A percentile compares a stretch with the other conserved stretches of the same genome.
These are phyloP conservation scores for Castor canadensis DNA, from an alignment of 2,113 vertebrate genomes.

Conservation along the genomic window DNA sequence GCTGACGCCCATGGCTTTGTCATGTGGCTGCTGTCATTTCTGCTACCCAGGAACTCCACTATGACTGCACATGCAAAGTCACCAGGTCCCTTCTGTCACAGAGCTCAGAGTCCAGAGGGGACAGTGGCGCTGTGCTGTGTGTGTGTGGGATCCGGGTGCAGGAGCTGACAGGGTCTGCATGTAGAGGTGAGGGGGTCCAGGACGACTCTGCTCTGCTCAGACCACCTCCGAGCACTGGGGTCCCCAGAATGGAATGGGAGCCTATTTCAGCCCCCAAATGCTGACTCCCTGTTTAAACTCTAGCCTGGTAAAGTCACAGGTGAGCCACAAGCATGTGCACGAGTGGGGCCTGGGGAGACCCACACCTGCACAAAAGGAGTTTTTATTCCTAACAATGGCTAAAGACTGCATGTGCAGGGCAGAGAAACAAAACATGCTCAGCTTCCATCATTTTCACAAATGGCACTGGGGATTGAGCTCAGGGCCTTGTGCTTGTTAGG, in stretches of 20 bases:
- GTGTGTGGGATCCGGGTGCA: fast-evolving
- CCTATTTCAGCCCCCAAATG: neutral
- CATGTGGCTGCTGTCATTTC: too few relatives aligned
- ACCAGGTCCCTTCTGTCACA: fast-evolving
- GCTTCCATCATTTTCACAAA: neutral
- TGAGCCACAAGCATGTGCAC: fast-evolving
- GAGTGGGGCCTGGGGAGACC: fast-evolving
- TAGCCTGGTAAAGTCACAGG: neutral
- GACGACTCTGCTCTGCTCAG: too few relatives aligned
- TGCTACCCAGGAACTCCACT: too few relatives aligned
- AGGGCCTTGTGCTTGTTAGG: too few relatives aligned
- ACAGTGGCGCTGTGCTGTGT: fast-evolving
- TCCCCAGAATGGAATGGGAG: neutral
- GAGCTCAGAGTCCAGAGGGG: neutral
- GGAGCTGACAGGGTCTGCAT: too few relatives aligned
- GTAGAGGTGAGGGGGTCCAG: too few relatives aligned
- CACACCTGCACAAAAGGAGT: fast-evolving
- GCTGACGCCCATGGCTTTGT: too few relatives aligned
- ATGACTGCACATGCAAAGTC: fast-evolving
- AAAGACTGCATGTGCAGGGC: neutral
- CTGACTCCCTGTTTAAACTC: neutral
- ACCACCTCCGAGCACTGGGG: fast-evolving
- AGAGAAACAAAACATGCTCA: too few relatives aligned
- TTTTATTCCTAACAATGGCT: neutral
- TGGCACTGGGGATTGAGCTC: too few relatives aligned